Percentiles rank a stretch among this genome's conserved stretches.
These are phyloP conservation scores for Muscicapa striata DNA, from an alignment of 2,797 vertebrate species.

Conservation along the genomic window DNA sequence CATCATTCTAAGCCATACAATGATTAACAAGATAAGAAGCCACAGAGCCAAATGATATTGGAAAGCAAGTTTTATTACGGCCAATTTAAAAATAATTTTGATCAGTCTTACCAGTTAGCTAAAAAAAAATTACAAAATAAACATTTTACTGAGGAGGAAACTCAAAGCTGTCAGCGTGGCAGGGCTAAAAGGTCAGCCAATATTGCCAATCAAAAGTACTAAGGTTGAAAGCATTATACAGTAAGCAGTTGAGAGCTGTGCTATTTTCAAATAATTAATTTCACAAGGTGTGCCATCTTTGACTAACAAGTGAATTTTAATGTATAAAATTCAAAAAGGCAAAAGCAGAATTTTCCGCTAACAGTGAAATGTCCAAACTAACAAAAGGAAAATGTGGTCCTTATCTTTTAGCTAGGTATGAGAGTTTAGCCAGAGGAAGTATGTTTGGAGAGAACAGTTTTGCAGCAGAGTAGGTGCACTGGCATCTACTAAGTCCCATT, in stretches of 20 bases:
- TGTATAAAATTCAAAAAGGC: not conserved
- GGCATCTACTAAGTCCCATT: not conserved
- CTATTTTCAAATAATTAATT: not conserved
- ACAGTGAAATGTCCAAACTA: not conserved
- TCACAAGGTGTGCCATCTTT: not conserved
- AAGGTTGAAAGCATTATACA: not conserved
- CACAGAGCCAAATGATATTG: conserved; percentile 19
- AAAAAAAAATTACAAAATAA: not conserved
- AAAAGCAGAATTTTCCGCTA: not conserved
- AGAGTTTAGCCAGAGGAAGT: not conserved
- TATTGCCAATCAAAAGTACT: not conserved
- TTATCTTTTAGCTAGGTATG: not conserved
- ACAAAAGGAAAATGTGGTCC: not conserved
- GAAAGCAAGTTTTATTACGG: conserved; percentile 45
- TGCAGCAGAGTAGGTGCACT: not conserved
- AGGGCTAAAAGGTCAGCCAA: not conserved
- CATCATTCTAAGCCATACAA: not conserved
- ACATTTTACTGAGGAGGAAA: not conserved
- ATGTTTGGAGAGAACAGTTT: not conserved
- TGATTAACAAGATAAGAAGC: conserved; percentile 5
- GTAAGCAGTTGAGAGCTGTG: not conserved
- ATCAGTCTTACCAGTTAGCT: not conserved
- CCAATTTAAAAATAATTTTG: not conserved
- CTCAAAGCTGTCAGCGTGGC: not conserved
- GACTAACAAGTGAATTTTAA: not conserved